Percentiles rank a stretch among this genome's conserved stretches.
Conservation (phyloP, 2,113 vertebrate genomes). For the Alligator sinensis region DNA sequence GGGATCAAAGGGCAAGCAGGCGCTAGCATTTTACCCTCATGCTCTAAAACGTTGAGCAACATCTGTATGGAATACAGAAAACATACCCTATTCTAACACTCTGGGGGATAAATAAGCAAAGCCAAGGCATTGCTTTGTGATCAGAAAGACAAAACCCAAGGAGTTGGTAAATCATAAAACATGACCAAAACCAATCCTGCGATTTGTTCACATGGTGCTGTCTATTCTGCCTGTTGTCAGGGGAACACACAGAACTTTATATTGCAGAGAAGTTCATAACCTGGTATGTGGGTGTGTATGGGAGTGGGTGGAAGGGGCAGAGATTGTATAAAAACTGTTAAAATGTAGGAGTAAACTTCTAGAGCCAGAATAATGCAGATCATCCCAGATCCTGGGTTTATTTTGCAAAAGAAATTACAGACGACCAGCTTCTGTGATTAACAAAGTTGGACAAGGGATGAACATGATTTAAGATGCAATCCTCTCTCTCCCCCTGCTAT, state of each 20-base stretch:
- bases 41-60: not conserved
- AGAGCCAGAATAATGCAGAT: not conserved
- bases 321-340: not conserved
- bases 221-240: not conserved
- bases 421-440: not conserved
- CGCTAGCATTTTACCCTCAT: too few relatives aligned
- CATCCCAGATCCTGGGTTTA: not conserved
- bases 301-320: too few relatives aligned
- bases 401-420: not conserved
- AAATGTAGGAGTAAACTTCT: not conserved
- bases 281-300: fast-evolving
- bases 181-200: not conserved
- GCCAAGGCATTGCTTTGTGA: not conserved
- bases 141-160: fast-evolving
- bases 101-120: too few relatives aligned
- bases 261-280: fast-evolving
- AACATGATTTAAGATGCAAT: not conserved
- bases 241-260: not conserved
- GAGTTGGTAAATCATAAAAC: not conserved
- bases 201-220: not conserved
- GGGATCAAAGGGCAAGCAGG: not conserved
- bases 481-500: not conserved
- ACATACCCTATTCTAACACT: not conserved
- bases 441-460: not conserved
- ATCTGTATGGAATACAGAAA: not conserved